These are phyloP conservation scores for Dinomys branickii DNA, from an alignment of 2,113 vertebrate species.

Conservation along the genomic window DNA sequence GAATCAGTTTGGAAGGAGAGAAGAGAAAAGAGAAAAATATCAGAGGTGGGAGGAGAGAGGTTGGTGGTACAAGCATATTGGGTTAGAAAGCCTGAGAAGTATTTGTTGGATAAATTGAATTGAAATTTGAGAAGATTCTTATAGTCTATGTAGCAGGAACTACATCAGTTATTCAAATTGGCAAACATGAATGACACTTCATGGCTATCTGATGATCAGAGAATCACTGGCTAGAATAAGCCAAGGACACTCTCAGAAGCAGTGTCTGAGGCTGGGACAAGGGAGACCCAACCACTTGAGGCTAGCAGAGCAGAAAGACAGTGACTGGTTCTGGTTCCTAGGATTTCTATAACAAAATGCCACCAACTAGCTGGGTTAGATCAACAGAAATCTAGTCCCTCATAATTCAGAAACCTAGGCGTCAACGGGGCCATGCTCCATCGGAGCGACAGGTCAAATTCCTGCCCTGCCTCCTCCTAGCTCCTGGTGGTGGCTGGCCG, in stretches of 20 bases:
- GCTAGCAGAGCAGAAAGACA: accelerated
- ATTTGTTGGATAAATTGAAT: neutral
- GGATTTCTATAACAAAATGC: neutral
- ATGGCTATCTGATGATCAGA: neutral
- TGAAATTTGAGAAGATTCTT: neutral
- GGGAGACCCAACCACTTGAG: accelerated
- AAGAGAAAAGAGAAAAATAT: neutral
- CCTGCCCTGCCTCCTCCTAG: neutral
- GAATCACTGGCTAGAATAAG: neutral
- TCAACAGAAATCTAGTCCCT: too few relatives aligned
- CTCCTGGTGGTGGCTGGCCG: neutral
- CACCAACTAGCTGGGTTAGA: neutral
- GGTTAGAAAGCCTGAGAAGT: neutral
- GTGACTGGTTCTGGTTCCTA: accelerated
- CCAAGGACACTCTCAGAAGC: neutral
- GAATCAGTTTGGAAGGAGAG: accelerated
- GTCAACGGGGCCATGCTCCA: accelerated
- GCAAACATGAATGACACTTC: neutral
- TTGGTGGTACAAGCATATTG: neutral
- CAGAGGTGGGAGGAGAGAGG: neutral
- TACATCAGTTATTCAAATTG: neutral
- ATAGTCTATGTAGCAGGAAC: neutral
- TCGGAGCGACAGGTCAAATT: accelerated
- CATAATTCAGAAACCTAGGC: neutral
- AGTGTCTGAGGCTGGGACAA: accelerated